These are phyloP conservation scores for Dolomedes plantarius DNA, from an alignment of 2,888 invertebrate species.

Conservation along the genomic window DNA sequence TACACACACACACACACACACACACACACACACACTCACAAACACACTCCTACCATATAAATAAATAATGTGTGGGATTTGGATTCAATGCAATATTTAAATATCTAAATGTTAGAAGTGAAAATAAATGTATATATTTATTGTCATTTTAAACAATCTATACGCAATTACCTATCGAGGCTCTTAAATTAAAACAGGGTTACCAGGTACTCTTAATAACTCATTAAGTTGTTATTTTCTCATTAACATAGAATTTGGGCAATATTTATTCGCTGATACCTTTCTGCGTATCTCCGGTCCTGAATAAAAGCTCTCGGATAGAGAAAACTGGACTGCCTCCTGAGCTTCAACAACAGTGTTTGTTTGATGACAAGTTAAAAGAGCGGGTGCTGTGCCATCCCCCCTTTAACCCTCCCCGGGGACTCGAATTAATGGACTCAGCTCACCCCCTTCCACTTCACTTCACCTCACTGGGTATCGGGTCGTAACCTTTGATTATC, in stretches of 20 bases:
- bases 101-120: too few relatives aligned
- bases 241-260: not conserved
- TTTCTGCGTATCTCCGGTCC: not conserved
- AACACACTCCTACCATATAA: too few relatives aligned
- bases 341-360: constrained; percentile 51
- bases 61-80: too few relatives aligned
- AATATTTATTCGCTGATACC: constrained; percentile 10
- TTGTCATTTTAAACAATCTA: too few relatives aligned
- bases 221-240: not conserved
- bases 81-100: too few relatives aligned
- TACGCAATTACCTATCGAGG: too few relatives aligned
- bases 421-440: constrained; percentile 65
- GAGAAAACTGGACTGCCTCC: constrained; percentile 12
- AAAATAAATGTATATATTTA: too few relatives aligned
- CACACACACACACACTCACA: too few relatives aligned
- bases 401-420: not conserved
- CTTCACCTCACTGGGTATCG: constrained; percentile 44
- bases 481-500: constrained; percentile 70
- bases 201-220: too few relatives aligned
- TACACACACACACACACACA: too few relatives aligned
- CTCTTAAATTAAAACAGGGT: too few relatives aligned
- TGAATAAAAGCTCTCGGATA: constrained; percentile 9
- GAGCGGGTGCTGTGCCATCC: constrained; percentile 11
- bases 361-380: constrained; percentile 71
- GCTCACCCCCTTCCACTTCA: constrained; percentile 41